Percentiles rank a stretch among this genome's conserved stretches.
These are phyloP conservation scores for Struthio camelus DNA, from an alignment of 2,113 vertebrate genomes.

Conservation along the genomic window DNA sequence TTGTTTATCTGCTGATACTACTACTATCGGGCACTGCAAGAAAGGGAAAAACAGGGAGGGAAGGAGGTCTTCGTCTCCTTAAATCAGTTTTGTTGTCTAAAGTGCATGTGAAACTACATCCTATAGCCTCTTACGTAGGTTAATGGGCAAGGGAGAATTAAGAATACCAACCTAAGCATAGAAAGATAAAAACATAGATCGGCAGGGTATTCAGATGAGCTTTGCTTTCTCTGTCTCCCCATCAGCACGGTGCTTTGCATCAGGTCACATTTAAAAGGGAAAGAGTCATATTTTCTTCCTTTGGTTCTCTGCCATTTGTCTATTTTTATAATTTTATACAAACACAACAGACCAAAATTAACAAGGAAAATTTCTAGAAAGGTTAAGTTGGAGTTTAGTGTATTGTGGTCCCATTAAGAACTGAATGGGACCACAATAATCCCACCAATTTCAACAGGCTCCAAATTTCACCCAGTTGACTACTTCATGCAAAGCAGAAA, in stretches of 20 bases:
- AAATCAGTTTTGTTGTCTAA: not conserved
- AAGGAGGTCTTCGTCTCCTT: not conserved
- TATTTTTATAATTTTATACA: not conserved
- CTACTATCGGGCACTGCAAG: not conserved
- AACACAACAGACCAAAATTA: not conserved
- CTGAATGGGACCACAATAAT: not conserved
- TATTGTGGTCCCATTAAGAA: not conserved
- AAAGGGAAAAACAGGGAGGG: not conserved
- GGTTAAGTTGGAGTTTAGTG: not conserved
- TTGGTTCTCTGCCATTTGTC: not conserved
- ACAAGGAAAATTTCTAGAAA: not conserved
- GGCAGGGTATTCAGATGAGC: not conserved
- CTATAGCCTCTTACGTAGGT: rapidly evolving
- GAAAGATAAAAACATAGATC: no score
- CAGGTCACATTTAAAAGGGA: not conserved
- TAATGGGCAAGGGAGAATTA: not conserved
- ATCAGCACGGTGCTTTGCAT: not conserved
- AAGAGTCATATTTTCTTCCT: not conserved
- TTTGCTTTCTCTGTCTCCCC: not conserved
- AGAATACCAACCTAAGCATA: rapidly evolving
- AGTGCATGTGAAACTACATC: not conserved
- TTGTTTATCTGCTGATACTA: not conserved
- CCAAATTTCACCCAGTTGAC: not conserved
- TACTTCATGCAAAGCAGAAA: not conserved
- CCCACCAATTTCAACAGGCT: no score